A percentile compares a stretch with the other conserved stretches of the same genome.
Evolutionary conservation across 2,113 vertebrate genomes (phyloP).

Genomic region (Taxidea taxus): DNA sequence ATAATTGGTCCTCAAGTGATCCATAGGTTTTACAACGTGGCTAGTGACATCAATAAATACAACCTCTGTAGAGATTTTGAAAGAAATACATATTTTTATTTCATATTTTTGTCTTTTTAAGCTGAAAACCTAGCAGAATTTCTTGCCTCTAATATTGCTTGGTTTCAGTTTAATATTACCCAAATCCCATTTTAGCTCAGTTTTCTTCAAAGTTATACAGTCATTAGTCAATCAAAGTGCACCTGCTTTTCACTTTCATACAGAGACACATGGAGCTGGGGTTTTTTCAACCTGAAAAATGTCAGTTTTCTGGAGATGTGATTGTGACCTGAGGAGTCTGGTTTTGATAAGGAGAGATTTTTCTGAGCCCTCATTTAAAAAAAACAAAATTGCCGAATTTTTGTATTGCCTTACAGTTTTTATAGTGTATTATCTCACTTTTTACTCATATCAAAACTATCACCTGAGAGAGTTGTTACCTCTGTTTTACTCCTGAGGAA

Average conservation of each 20-base stretch:
- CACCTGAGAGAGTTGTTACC: neutral
- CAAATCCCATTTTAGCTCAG: conserved; percentile 54
- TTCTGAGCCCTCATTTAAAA: neutral
- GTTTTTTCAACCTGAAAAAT: conserved; percentile 48
- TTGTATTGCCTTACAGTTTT: neutral
- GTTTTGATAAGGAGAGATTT: neutral
- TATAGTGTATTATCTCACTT: neutral
- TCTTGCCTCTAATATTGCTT: conserved; percentile 24
- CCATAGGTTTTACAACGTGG: conserved; percentile 18
- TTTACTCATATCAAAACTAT: neutral
- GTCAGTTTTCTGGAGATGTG: neutral
- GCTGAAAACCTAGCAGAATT: conserved; percentile 39
- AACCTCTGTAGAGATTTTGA: neutral
- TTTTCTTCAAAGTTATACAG: conserved; percentile 51
- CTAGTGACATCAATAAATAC: conserved; percentile 27
- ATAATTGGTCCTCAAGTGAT: neutral
- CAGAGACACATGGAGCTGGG: neutral
- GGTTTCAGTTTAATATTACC: conserved; percentile 53
- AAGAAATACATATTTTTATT: conserved; percentile 32
- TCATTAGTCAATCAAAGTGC: conserved; percentile 62
- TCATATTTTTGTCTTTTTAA: conserved; percentile 28
- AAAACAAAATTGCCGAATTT: neutral
- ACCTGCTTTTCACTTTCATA: conserved; percentile 49
- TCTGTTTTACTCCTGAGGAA: neutral
- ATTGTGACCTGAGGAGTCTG: neutral